These are phyloP conservation scores for Mesodorylaimus sp. DNA, from an alignment of 2,888 invertebrate genomes.

Conservation along the genomic window DNA sequence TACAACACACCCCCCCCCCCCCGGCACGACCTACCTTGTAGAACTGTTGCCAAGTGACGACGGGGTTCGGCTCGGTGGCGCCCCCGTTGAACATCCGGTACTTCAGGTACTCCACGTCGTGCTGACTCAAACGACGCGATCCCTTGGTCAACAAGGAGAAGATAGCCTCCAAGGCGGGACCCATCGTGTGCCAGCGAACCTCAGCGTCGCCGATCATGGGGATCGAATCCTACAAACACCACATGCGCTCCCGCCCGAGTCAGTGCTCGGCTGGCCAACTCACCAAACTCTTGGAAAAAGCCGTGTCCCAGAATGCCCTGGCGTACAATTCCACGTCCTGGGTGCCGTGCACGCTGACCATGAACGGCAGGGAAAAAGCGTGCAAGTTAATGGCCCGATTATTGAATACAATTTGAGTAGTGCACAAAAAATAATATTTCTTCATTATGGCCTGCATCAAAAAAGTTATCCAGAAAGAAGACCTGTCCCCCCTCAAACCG, in stretches of 20 bases:
- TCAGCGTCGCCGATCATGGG: neutral
- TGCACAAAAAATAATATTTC: neutral
- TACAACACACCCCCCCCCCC: no score
- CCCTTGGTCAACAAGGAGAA: neutral
- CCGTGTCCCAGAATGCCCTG: neutral
- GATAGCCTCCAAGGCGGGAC: neutral
- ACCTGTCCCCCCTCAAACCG: neutral
- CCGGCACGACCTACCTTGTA: neutral
- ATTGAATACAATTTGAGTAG: neutral
- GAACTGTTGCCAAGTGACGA: neutral
- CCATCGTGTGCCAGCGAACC: neutral
- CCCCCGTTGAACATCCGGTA: neutral
- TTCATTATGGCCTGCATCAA: neutral
- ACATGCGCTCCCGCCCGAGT: no score
- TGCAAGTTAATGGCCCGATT: neutral
- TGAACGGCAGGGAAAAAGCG: neutral
- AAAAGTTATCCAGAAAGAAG: neutral
- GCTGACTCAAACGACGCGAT: no score
- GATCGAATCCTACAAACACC: neutral
- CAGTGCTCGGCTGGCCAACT: no score
- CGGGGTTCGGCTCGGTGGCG: neutral
- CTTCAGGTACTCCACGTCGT: neutral
- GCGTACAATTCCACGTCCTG: neutral
- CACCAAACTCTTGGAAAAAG: neutral
- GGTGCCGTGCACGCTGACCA: neutral